Evolutionary conservation across 2,888 invertebrate species (phyloP), one percentile per base, ranked within the genome.

Genomic region (Xiphydria camelus): DNA sequence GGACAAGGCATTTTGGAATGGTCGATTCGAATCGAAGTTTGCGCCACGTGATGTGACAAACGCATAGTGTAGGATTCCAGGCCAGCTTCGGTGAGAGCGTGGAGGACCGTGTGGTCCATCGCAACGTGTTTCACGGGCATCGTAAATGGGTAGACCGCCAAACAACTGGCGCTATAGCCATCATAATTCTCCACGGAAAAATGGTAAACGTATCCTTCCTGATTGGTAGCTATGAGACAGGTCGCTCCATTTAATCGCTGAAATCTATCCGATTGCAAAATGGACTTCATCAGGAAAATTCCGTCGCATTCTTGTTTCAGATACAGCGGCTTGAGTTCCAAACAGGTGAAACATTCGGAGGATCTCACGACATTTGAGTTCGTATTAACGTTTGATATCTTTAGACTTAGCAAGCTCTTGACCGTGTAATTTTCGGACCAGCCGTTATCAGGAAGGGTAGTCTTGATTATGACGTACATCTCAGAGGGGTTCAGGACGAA

Each of bases 51-150:
- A 61, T 86, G 84, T 0, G 85, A 83, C n/a, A 32, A 15, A 33
- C 86, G 77, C 15, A 83, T 77, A 0, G 89, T 89, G 62, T 89
- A 90, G 0, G 88, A 85, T 72, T 90, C 89, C 29, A 91, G 77
- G 0, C 89, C 89, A 44, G 84, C 85, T 49, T 85, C 85, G 1
- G 89, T 89, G 12, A 89, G 74, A 0, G 88, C 88, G 66, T 89
- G 88, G n/a, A 88, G 69, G 35, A 84, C 80, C 49, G 83, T 83
- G 55, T 84, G 80, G 61, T 88, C 87, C 49, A 88, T 77, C 20
- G 82, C 81, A 21, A 88, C 80, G 61, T 83, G 80, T 50, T 82
- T 78, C 12, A 88, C 83, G 3, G 85, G 83, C 1, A 87, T 84
- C 1, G 88, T 88, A 54, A 88, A 88, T 3, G 85, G 85, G 68